phyloP scores from a whole-genome alignment of 2,797 vertebrate species.

The Anabacerthia variegaticeps region DNA sequence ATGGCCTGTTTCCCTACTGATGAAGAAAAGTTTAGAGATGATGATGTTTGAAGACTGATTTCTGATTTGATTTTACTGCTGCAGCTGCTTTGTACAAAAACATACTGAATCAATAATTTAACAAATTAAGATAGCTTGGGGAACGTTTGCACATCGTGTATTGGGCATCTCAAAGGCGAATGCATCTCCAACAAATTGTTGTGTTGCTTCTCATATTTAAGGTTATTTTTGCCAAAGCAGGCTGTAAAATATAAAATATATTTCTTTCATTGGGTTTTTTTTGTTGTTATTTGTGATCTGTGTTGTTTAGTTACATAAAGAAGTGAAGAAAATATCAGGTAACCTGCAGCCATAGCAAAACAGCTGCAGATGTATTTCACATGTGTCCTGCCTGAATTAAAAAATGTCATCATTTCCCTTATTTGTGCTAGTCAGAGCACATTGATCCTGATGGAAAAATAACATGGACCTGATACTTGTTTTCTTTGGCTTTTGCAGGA shows the following conservation, averaged over 20 bases:
- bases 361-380: neutral
- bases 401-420: neutral
- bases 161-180: neutral
- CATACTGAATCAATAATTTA: neutral
- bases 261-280: neutral
- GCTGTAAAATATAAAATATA: neutral
- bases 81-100: neutral
- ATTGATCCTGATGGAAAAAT: neutral
- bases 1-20: neutral
- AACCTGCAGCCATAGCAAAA: neutral
- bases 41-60: neutral
- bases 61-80: neutral
- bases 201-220: neutral
- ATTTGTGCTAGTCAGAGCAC: neutral
- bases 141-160: rapidly evolving
- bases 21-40: neutral
- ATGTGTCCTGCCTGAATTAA: neutral
- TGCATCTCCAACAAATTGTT: neutral
- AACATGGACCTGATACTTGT: neutral
- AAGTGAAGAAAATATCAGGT: neutral
- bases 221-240: neutral
- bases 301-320: neutral
- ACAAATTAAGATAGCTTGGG: neutral
- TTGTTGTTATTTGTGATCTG: neutral
- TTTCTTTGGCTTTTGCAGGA: constrained; percentile 73